Base-by-base conservation (phyloP, 2,797 vertebrate species). In the Urophycis tenuis region DNA sequence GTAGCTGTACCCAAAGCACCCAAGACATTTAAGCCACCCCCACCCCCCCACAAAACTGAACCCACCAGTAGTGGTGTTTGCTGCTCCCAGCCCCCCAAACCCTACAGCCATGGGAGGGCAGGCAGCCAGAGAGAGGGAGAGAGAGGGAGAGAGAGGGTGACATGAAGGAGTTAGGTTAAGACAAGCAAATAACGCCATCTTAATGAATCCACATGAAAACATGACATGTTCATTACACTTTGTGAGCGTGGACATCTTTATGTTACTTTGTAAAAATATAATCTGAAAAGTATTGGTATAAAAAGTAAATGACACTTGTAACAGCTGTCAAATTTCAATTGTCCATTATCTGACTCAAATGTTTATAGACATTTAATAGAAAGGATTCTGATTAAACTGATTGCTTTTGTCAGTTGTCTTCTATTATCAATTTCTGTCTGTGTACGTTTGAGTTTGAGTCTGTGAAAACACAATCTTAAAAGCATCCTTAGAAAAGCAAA, bases 11-110 rank as follows among this genome's bases (percentile, higher is more conserved):
- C 95, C 95, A 92, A 97, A 96, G 94, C 94, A 95, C 88, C 96
- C 96, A 93, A 96, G 92, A 96, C 92, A 91, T 96, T 93, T 96
- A 98, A 94, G 91, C 96, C 96, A 85, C 98, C 95, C 91, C 95
- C n/a, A n/a, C n/a, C 49, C 96, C 94, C 39, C 53, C 96, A 94
- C 96, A 95, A 98, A 98, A 96, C 95, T 97, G 96, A 98, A 97
- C 93, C 96, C 96, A 95, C 94, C 95, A 91, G 95, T 92, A 84
- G 93, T 93, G 91, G 94, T 94, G 94, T 91, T 94, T 93, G 94
- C 94, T 85, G 96, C 91, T 93, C 96, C 97, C 91, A 98, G 95
- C 93, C 95, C 96, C 95, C 96, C 96, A 95, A 98, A 98, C 96
- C 96, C 97, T 99, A 94, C 93, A 88, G 85, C 92, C 93, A 84